These are phyloP conservation scores for Troides oblongomaculatus DNA, from an alignment of 2,888 invertebrate genomes.

Conservation along the genomic window DNA sequence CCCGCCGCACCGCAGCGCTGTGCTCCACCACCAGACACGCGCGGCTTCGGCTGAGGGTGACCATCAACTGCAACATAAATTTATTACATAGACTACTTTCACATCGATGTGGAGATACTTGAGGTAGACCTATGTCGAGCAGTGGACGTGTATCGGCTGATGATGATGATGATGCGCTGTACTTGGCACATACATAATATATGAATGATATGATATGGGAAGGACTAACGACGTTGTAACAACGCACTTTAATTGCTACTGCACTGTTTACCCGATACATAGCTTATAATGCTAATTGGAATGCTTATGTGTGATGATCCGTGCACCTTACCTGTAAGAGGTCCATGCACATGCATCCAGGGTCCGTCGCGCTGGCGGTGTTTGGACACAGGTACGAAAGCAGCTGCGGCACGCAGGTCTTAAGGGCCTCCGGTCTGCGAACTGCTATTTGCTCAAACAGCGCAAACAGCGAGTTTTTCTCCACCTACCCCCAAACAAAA, in stretches of 20 bases:
- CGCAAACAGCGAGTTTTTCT: slow-evolving; percentile 90
- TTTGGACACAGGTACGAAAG: slow-evolving; percentile 84
- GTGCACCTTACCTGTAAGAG: slow-evolving; percentile 56
- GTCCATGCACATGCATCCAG: slow-evolving; percentile 73
- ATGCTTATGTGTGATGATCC: too few relatives aligned
- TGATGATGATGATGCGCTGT: too few relatives aligned
- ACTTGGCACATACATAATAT: too few relatives aligned
- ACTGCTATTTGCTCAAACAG: slow-evolving; percentile 91
- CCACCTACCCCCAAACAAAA: slow-evolving; percentile 66
- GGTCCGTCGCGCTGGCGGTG: slow-evolving; percentile 59
- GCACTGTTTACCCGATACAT: too few relatives aligned
- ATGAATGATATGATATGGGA: too few relatives aligned
- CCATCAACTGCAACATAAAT: slow-evolving; percentile 77
- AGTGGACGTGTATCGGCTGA: too few relatives aligned
- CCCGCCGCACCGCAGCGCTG: slow-evolving; percentile 83
- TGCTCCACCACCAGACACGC: slow-evolving; percentile 86
- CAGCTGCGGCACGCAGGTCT: slow-evolving; percentile 89
- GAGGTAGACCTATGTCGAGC: too few relatives aligned
- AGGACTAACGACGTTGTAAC: too few relatives aligned
- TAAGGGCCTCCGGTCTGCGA: slow-evolving; percentile 88
- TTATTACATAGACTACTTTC: too few relatives aligned
- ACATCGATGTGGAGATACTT: too few relatives aligned
- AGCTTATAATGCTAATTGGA: too few relatives aligned
- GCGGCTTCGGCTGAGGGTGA: slow-evolving; percentile 85
- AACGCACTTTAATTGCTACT: too few relatives aligned